These are phyloP conservation scores for Apostichopus parvimensis DNA, from an alignment of 35 echinoderm and acorn worm genomes.

Conservation along the genomic window DNA sequence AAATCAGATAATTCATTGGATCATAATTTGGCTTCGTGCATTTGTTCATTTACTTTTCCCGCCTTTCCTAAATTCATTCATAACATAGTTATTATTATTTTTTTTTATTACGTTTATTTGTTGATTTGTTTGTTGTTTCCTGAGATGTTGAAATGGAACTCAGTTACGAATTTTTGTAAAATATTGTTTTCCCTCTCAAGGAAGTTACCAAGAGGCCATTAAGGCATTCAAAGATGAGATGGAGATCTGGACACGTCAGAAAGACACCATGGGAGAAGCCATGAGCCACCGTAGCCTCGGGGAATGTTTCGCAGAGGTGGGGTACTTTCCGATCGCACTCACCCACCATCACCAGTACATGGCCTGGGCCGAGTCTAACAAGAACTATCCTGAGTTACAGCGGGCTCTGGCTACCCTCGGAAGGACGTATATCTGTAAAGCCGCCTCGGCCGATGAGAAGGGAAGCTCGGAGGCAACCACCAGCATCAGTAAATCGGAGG, in stretches of 20 bases:
- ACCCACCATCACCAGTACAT: conserved; percentile 78
- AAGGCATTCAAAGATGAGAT: conserved; percentile 80
- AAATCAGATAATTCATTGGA: no score
- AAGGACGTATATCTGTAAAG: conserved; percentile 84
- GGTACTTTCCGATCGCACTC: conserved; percentile 66
- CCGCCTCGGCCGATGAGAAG: conserved; percentile 44
- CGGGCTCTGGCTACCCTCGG: conserved; percentile 88
- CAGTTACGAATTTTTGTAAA: no score
- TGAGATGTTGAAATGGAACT: no score
- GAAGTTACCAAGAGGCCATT: conserved; percentile 84
- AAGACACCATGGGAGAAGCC: conserved; percentile 85
- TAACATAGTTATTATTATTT: no score
- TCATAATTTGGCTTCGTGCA: no score
- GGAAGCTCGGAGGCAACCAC: conserved; percentile 36
- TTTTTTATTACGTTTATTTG: no score
- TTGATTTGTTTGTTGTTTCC: no score
- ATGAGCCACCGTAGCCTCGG: conserved; percentile 87
- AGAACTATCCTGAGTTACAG: conserved; percentile 81
- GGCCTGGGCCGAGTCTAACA: conserved; percentile 65
- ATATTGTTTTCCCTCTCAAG: conserved; percentile 15
- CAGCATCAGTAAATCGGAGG: conserved; percentile 56
- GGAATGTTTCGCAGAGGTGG: conserved; percentile 85
- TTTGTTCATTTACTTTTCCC: no score
- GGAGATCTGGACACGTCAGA: conserved; percentile 69
- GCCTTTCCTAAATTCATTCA: no score